These are phyloP conservation scores for Megalopta genalis DNA, from an alignment of 1,140 invertebrate genomes.

Conservation along the genomic window DNA sequence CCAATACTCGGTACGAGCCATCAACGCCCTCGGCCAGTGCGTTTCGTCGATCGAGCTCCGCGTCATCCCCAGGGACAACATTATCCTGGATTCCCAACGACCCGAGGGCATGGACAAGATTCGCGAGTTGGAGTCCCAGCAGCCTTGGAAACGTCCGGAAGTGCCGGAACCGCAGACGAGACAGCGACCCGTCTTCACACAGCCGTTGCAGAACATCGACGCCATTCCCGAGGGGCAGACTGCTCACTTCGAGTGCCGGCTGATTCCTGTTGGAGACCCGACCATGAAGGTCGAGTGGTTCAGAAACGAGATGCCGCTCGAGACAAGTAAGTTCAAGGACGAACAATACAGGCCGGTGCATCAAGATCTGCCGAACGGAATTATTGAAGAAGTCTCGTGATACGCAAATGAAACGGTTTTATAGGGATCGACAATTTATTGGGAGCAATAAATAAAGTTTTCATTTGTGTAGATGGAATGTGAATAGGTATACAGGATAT, in stretches of 20 bases:
- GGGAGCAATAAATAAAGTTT: too few relatives aligned
- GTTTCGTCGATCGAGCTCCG: conserved; percentile 89
- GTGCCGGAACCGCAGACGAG: conserved; percentile 89
- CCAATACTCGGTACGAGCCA: conserved; percentile 93
- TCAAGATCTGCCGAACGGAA: too few relatives aligned
- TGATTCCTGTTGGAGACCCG: conserved; percentile 99
- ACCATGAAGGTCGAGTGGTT: conserved; percentile 99
- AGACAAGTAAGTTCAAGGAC: conserved; percentile 85
- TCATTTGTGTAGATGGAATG: too few relatives aligned
- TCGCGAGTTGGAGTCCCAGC: conserved; percentile 91
- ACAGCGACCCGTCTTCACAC: conserved; percentile 96
- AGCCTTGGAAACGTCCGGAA: conserved; percentile 90
- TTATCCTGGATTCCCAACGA: conserved; percentile 96
- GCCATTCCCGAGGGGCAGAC: conserved; percentile 94
- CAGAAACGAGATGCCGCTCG: conserved; percentile 95
- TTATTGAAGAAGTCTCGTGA: too few relatives aligned
- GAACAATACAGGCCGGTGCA: too few relatives aligned
- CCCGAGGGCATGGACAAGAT: conserved; percentile 98
- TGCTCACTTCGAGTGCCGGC: conserved; percentile 96
- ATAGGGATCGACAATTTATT: too few relatives aligned
- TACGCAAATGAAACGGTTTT: too few relatives aligned
- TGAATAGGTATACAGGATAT: too few relatives aligned
- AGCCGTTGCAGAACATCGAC: conserved; percentile 94
- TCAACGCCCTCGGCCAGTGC: conserved; percentile 93
- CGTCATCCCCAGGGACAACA: conserved; percentile 91